These are phyloP conservation scores for Lethenteron camtschaticum DNA, from an alignment of 2,113 vertebrate genomes.

Conservation along the genomic window DNA sequence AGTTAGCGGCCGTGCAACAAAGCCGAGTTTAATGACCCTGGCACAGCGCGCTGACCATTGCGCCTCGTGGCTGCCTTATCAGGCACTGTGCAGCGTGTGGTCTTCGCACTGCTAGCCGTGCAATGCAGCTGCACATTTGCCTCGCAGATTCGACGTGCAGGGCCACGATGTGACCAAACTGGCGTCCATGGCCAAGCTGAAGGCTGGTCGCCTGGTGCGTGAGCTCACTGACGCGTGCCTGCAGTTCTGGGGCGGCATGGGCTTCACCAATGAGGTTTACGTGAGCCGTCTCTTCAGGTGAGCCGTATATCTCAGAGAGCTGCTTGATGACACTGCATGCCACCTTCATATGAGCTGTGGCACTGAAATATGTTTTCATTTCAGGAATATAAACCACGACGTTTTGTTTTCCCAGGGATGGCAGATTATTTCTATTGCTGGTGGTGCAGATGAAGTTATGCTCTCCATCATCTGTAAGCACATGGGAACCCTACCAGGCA, in stretches of 20 bases:
- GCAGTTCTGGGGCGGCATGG: conserved; percentile 71
- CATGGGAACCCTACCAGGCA: conserved; percentile 36
- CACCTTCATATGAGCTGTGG: neutral
- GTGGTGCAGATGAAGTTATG: conserved; percentile 44
- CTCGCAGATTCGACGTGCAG: conserved; percentile 33
- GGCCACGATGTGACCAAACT: conserved; percentile 50
- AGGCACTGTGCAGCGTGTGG: no score
- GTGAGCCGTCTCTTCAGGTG: conserved; percentile 60
- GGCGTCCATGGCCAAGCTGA: conserved; percentile 60
- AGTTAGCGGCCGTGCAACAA: no score
- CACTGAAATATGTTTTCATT: no score
- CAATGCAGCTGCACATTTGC: neutral
- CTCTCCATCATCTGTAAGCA: conserved; percentile 51
- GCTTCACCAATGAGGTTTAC: conserved; percentile 46
- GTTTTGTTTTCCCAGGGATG: conserved; percentile 23
- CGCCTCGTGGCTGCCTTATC: no score
- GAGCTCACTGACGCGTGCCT: conserved; percentile 47
- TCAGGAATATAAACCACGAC: no score
- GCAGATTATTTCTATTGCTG: conserved; percentile 35
- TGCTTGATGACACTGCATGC: neutral
- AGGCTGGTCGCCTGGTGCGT: conserved; percentile 33
- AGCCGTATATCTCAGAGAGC: conserved; percentile 11
- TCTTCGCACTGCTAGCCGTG: no score
- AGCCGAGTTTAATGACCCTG: no score
- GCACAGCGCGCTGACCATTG: no score